Percentiles rank a stretch among this genome's conserved stretches.
phyloP scores from a whole-genome alignment of 2,888 invertebrate species.

The Dynastes maya region DNA sequence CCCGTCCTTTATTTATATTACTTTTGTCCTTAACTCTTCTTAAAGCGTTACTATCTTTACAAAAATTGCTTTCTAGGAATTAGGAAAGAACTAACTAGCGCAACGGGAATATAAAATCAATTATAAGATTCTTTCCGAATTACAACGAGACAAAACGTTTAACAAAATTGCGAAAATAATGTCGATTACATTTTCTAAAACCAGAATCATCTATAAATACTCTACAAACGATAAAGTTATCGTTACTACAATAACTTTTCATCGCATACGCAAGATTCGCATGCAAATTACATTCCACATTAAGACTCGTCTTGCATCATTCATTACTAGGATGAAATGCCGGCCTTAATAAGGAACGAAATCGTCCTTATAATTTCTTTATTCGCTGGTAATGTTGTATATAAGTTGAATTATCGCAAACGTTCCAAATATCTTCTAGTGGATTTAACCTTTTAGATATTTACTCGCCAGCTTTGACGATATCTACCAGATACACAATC shows the following conservation, averaged over 20 bases:
- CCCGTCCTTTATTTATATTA: too few relatives aligned
- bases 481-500: neutral
- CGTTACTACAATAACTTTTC: too few relatives aligned
- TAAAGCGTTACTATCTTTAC: too few relatives aligned
- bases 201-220: too few relatives aligned
- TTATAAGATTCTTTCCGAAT: too few relatives aligned
- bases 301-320: neutral
- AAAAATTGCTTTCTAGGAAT: too few relatives aligned
- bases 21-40: too few relatives aligned
- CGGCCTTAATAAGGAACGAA: conserved; percentile 6
- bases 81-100: too few relatives aligned
- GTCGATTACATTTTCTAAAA: too few relatives aligned
- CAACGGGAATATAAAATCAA: too few relatives aligned
- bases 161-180: too few relatives aligned
- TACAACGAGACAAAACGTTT: too few relatives aligned
- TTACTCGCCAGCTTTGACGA: neutral
- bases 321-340: neutral
- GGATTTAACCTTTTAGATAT: conserved; percentile 6
- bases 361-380: conserved; percentile 10
- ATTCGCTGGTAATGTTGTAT: neutral
- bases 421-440: neutral
- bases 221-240: neutral
- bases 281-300: conserved; percentile 4
- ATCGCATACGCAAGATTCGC: neutral
- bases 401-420: neutral